These are phyloP conservation scores for Empidonax traillii DNA, from an alignment of 2,113 vertebrate genomes.

Conservation along the genomic window DNA sequence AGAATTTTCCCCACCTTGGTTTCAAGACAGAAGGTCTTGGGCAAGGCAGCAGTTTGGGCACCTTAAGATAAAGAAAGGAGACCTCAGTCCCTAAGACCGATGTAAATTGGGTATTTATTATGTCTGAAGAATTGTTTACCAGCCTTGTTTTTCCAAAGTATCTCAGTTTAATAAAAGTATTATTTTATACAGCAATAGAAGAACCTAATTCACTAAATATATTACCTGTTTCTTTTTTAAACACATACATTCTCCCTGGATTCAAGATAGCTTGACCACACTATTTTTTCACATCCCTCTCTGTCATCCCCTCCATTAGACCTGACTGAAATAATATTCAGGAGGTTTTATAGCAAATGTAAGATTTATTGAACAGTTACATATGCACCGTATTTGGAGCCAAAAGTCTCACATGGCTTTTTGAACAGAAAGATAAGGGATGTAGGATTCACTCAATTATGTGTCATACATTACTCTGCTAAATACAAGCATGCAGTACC, in stretches of 20 bases:
- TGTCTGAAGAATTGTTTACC: background rate
- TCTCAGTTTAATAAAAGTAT: background rate
- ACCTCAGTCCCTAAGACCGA: background rate
- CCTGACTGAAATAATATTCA: background rate
- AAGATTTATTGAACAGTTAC: background rate
- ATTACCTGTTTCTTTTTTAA: background rate
- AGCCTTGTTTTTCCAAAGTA: background rate
- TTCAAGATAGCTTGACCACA: background rate
- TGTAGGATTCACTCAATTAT: background rate
- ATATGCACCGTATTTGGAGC: background rate
- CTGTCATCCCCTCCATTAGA: accelerated
- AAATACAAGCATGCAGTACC: background rate
- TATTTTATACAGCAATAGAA: background rate
- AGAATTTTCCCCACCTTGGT: background rate
- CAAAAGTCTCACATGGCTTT: background rate
- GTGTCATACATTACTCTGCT: background rate
- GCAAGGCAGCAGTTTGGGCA: background rate
- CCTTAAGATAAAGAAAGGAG: background rate
- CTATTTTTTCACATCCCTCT: background rate
- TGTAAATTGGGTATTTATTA: background rate
- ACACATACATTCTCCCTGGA: background rate
- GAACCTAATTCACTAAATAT: background rate
- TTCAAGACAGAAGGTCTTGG: background rate
- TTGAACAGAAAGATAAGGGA: background rate
- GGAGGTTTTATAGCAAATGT: background rate